Base-by-base conservation (phyloP, 2,113 vertebrate genomes). In the Chaetops frenatus region DNA sequence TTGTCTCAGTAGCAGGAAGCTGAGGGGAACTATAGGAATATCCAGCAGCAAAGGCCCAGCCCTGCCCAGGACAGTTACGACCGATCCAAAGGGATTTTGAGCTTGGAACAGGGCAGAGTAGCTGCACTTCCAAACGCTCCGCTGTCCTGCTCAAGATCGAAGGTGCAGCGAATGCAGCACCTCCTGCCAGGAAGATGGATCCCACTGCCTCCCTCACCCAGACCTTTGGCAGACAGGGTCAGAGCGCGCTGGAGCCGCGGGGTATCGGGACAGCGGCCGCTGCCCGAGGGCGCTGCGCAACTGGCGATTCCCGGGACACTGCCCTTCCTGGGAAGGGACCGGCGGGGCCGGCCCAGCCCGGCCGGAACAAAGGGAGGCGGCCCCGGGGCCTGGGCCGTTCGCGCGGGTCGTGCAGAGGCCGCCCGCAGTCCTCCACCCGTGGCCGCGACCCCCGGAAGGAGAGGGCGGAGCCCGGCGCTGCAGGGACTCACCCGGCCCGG, bases 61-160 rank as follows among this genome's bases (percentile, higher is more conserved):
- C 22, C 6, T 9, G 17, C 42, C 12, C 22, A 1, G 2, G 18
- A 2, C 1, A 15, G 11, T 3, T 5, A 7, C 0, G 4, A 6
- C 8, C 3, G 2, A 31, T 3, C 7, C 38, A 4, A 23, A 7
- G 12, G 12, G 5, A 12, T 45, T 38, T 2, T 27, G 33, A 7
- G 11, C 0, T 15, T 7, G 13, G 22, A 44, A 12, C 10, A 6
- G 9, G 25, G 27, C 27, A 19, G 6, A 62, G 3, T 6, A 20
- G 47, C 35, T 2, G 5, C 36, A 4, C 7, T 9, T 29, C 22
- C 10, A 2, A 36, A 28, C 0, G 8, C 19, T 25, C n/a, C 2
- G 1, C 7, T 3, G 23, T 11, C 44, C 71, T 1, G 5, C 45
- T 29, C 57, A n/a, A 12, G 24, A n/a, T 2, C 19, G 4, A 20